These are phyloP conservation scores for Lepidiolamprologus cunningtoni DNA, from an alignment of 2,113 vertebrate genomes.

Conservation along the genomic window DNA sequence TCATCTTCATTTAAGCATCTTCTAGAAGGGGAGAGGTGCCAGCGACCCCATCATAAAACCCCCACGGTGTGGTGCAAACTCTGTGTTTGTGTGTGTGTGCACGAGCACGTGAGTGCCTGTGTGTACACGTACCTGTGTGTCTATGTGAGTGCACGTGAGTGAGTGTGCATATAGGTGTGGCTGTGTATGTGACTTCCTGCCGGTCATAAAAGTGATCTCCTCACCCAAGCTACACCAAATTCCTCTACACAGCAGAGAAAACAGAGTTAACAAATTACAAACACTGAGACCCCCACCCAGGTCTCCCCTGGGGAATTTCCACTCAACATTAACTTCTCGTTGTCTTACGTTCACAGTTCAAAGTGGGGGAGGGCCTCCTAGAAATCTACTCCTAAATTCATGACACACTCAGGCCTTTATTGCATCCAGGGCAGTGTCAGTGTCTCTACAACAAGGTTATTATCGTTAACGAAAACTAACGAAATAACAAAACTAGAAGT, in stretches of 20 bases:
- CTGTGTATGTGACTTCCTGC: not conserved
- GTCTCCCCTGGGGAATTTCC: not conserved
- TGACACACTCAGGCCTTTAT: too few relatives aligned
- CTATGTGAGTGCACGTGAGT: not conserved
- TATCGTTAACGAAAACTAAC: too few relatives aligned
- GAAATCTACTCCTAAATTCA: too few relatives aligned
- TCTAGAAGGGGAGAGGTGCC: not conserved
- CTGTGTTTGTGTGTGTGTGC: accelerated
- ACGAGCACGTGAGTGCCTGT: not conserved
- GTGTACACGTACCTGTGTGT: accelerated
- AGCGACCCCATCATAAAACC: not conserved
- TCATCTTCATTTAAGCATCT: not conserved
- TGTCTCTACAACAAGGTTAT: too few relatives aligned
- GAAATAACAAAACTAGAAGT: too few relatives aligned
- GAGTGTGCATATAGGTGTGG: not conserved
- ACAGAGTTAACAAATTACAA: accelerated
- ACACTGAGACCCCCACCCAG: not conserved
- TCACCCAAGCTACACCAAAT: not conserved
- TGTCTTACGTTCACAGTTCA: too few relatives aligned
- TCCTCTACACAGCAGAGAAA: not conserved
- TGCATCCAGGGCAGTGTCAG: too few relatives aligned
- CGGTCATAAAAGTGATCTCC: not conserved
- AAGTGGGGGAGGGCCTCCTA: too few relatives aligned
- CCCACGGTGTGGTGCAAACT: not conserved
- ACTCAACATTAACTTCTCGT: too few relatives aligned